Base-by-base conservation (phyloP, 30 jellyfish, hydroid and myxozoan genomes). In the Hydra vulgaris region DNA sequence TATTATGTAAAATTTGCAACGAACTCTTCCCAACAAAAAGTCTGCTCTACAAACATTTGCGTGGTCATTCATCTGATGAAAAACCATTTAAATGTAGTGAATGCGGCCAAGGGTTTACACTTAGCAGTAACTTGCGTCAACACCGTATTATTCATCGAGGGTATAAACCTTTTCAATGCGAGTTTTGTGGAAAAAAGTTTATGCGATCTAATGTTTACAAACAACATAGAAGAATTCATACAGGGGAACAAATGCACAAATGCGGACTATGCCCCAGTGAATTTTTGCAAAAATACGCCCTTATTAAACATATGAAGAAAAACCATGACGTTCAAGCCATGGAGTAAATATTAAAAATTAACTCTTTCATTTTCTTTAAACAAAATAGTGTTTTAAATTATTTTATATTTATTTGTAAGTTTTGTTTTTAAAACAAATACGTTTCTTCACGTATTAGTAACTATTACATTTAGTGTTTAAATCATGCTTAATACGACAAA, bases 221-320 rank as follows among this genome's bases (percentile, higher is more conserved):
- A 83, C 98, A 92, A 85, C 98, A 92, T 74, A 74, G 98, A 22
- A 80, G 98, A 52, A 92, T 92, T 23, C 98, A 92, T 74, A 92
- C 98, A 18, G 98, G 98, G 16, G 98, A 92, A 78, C 96, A 92
- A 85, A 92, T 92, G 98, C 95, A 92, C 80, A 92, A 92, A 76
- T 92, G 98, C 81, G 86, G 93, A 27, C 87, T 92, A 54, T 92
- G 98, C 77, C 98, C 98, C 22, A 92, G 98, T 74, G 98, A 92
- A 79, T 92, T 92, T 82, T 72, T 92, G 23, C 98, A 92, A 79
- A 92, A 92, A 84, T 92, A 92, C 40, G 98, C 98, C 18, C 83
- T 92, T 26, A 84, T 92, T 66, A 92, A 92, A 82, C 98, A 92
- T 80, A 92, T 92, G 98, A 92, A 92, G 79, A 92, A 92, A 84